phyloP scores from a whole-genome alignment of 2,888 invertebrate species.

The Eilema caniola region DNA sequence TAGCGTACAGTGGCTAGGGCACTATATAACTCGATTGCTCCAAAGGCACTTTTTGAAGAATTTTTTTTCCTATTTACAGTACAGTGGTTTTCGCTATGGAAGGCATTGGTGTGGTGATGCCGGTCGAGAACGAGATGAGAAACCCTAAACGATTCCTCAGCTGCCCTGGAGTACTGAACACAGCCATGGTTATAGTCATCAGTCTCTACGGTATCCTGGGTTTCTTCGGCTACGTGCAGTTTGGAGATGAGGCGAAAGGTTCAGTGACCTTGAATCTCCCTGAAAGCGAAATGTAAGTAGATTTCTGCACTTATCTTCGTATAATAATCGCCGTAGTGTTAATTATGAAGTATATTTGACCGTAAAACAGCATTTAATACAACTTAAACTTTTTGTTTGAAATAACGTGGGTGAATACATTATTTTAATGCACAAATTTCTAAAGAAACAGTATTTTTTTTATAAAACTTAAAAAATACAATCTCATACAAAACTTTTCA shows the following conservation, averaged over 20 bases:
- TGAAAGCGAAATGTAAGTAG: constrained; percentile 88
- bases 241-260: constrained; percentile 90
- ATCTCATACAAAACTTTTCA: too few relatives aligned
- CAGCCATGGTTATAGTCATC: constrained; percentile 94
- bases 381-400: too few relatives aligned
- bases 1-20: too few relatives aligned
- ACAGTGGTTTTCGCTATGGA: constrained; percentile 99
- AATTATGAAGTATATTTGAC: background rate
- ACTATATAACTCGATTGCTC: too few relatives aligned
- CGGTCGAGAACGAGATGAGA: constrained; percentile 97
- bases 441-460: too few relatives aligned
- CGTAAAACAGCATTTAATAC: background rate
- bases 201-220: constrained; percentile 93
- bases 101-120: constrained; percentile 97
- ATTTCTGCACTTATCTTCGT: background rate
- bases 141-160: constrained; percentile 93
- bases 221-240: constrained; percentile 96
- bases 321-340: background rate
- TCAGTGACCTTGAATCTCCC: constrained; percentile 96
- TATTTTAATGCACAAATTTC: too few relatives aligned
- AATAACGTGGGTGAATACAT: too few relatives aligned
- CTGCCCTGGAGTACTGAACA: constrained; percentile 94
- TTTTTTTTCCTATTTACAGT: constrained; percentile 70
- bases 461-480: too few relatives aligned
- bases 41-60: too few relatives aligned